Evolutionary conservation across 37 sponge, comb jelly and placozoan species (phyloP).

Genomic region (Aphrocallistes beatrix): DNA sequence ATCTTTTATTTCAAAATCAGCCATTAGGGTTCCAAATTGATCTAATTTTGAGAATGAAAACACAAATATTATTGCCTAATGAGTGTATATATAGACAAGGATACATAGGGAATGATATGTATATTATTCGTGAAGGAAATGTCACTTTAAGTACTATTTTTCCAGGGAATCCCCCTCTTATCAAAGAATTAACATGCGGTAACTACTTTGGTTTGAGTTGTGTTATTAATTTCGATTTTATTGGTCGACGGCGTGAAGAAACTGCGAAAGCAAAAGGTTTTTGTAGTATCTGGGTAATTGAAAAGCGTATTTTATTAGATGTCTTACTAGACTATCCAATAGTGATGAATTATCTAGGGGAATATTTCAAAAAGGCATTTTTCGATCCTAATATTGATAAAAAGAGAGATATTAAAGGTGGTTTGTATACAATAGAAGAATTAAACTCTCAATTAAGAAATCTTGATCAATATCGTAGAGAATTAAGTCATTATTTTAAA

Average conservation of each 20-base stretch:
- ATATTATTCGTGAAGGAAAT: neutral
- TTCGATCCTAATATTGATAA: neutral
- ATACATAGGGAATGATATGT: neutral
- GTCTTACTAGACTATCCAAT: neutral
- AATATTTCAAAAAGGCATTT: neutral
- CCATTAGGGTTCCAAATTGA: neutral
- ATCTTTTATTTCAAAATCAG: neutral
- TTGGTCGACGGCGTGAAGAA: neutral
- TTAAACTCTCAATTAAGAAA: neutral
- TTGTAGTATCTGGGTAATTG: conserved; percentile 3
- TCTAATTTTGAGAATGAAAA: neutral
- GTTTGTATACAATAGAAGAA: neutral
- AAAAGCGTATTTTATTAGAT: neutral
- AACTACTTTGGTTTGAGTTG: neutral
- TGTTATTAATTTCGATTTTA: neutral
- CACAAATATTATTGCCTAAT: neutral
- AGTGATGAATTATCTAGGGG: neutral
- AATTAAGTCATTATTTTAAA: neutral
- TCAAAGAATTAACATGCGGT: neutral
- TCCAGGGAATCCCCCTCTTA: neutral
- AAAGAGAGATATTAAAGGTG: neutral
- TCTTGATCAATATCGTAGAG: neutral
- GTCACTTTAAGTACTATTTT: neutral
- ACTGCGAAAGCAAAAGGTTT: neutral
- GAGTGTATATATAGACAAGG: neutral